These are phyloP conservation scores for Mycalesis mineus DNA, from an alignment of 2,888 invertebrate genomes.

Conservation along the genomic window DNA sequence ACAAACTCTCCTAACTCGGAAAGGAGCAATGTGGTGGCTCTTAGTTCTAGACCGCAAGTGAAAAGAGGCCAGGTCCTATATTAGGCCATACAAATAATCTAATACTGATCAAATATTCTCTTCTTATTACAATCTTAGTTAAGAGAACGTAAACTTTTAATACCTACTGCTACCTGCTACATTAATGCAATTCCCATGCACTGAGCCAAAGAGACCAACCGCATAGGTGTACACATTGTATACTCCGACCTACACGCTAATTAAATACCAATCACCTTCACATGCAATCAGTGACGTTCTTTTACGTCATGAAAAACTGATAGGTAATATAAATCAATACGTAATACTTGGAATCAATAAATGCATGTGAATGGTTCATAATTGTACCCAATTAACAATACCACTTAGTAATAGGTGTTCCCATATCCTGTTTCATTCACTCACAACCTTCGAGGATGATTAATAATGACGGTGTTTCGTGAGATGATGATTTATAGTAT, in stretches of 20 bases:
- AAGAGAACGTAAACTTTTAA: no score
- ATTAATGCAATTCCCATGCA: background rate
- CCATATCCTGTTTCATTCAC: constrained; percentile 50
- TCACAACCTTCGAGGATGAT: background rate
- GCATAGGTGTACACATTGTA: background rate
- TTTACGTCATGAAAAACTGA: constrained; percentile 4
- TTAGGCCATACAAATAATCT: no score
- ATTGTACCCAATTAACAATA: background rate
- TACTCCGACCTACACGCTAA: background rate
- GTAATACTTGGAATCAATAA: constrained; percentile 9
- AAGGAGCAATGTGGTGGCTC: no score
- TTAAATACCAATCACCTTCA: constrained; percentile 7
- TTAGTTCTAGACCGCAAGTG: no score
- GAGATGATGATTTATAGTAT: no score
- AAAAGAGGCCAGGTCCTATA: no score
- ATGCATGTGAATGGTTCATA: constrained; percentile 22
- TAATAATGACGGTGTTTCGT: no score
- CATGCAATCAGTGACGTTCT: constrained; percentile 52
- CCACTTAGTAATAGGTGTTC: constrained; percentile 40
- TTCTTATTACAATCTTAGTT: no score
- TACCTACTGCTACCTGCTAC: no score
- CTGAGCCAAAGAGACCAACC: background rate
- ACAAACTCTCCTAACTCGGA: no score
- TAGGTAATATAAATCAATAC: background rate
- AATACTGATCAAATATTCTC: no score